Conservation (phyloP, 2,888 invertebrate genomes). For the Elgonia sp. region DNA sequence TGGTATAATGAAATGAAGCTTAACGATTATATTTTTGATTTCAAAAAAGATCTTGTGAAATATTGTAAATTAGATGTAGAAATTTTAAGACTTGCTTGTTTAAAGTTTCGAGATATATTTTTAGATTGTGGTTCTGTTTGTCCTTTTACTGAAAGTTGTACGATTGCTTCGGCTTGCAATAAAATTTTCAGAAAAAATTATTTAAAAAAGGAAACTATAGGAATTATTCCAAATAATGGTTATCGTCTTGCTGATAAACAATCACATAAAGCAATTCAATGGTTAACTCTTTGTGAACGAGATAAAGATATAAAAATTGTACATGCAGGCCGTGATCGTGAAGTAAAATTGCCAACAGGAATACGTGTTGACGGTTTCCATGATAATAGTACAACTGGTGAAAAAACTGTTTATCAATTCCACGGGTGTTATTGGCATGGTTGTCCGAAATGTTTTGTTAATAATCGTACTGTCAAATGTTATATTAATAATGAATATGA, state of each 20-base stretch:
- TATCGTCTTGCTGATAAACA: too few relatives aligned
- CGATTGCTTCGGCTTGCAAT: slow-evolving; percentile 24
- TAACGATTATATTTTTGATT: slow-evolving; percentile 12
- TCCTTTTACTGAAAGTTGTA: slow-evolving; percentile 20
- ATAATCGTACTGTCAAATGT: slow-evolving; percentile 2
- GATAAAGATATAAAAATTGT: not conserved
- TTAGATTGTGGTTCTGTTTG: not conserved
- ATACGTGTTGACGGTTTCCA: slow-evolving; percentile 44
- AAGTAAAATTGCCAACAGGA: slow-evolving; percentile 32
- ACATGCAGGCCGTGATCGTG: slow-evolving; percentile 38
- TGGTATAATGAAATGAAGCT: slow-evolving; percentile 6
- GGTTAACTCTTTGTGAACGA: slow-evolving; percentile 59
- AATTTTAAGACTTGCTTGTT: slow-evolving; percentile 8
- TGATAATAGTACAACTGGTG: not conserved
- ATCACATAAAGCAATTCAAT: slow-evolving; percentile 76
- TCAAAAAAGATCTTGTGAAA: slow-evolving; percentile 21
- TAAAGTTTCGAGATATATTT: slow-evolving; percentile 16
- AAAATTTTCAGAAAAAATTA: too few relatives aligned
- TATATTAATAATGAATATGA: too few relatives aligned
- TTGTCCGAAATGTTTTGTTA: slow-evolving; percentile 24
- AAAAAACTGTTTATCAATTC: slow-evolving; percentile 40
- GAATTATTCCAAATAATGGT: slow-evolving; percentile 3
- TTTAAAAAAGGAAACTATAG: too few relatives aligned
- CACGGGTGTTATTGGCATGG: slow-evolving; percentile 56
- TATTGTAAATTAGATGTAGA: not conserved